A percentile compares a stretch with the other conserved stretches of the same genome.
phyloP scores from a whole-genome alignment of 2,113 vertebrate species.

The Leucoraja erinaceus region DNA sequence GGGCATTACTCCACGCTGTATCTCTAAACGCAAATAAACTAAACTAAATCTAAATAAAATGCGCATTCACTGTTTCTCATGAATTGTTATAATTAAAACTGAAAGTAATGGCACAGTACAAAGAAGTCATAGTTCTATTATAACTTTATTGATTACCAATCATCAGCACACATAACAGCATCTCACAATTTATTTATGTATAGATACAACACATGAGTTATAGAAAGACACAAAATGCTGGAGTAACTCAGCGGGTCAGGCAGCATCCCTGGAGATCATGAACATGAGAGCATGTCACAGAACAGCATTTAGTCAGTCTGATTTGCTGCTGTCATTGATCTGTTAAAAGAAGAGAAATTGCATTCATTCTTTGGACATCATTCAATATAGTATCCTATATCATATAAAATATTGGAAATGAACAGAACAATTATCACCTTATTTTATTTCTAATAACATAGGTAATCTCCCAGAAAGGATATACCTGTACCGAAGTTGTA shows the following conservation, averaged over 20 bases:
- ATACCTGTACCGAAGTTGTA: not conserved
- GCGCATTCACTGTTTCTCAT: not conserved
- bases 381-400: not conserved
- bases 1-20: too few species aligned
- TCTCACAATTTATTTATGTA: not conserved
- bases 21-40: too few species aligned
- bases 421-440: not conserved
- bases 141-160: constrained; percentile 18
- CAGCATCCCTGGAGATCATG: too few species aligned
- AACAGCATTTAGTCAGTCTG: not conserved
- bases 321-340: not conserved
- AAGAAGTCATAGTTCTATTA: not conserved
- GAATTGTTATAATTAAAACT: not conserved
- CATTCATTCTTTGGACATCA: not conserved
- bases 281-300: too few species aligned
- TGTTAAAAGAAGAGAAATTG: constrained; percentile 10
- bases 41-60: not conserved
- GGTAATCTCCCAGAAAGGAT: not conserved
- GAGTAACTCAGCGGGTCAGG: too few species aligned
- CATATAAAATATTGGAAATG: not conserved
- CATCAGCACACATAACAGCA: not conserved
- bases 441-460: not conserved
- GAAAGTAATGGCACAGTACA: not conserved
- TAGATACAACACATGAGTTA: not conserved
- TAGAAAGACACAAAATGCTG: too few species aligned